A percentile compares a stretch with the other conserved stretches of the same genome.
Evolutionary conservation across 2,113 vertebrate genomes (phyloP).

Genomic region (Crocuta crocuta): DNA sequence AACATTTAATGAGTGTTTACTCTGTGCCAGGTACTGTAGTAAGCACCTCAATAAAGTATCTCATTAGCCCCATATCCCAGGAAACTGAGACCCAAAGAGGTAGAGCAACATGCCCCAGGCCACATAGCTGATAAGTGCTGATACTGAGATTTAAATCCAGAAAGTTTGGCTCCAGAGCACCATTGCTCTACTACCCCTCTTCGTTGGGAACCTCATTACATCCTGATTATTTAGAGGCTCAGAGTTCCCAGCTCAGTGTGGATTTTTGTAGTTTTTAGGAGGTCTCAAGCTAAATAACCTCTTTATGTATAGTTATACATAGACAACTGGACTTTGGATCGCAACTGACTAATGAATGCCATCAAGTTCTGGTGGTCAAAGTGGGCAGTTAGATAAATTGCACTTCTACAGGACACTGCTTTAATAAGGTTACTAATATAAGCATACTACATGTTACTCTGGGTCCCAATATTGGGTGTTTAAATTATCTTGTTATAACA

Average conservation of each 20-base stretch:
- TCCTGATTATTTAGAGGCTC: conserved; percentile 6
- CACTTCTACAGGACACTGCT: not conserved
- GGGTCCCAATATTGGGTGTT: not conserved
- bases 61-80: not conserved
- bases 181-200: not conserved
- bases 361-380: not conserved
- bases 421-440: not conserved
- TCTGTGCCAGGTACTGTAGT: not conserved
- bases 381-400: not conserved
- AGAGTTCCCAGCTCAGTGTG: conserved; percentile 6
- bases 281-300: not conserved
- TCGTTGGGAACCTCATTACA: not conserved
- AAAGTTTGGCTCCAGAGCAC: not conserved
- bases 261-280: conserved; percentile 13
- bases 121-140: not conserved
- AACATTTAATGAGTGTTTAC: not conserved
- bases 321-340: not conserved
- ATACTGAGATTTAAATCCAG: conserved; percentile 4
- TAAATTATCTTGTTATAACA: not conserved
- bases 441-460: not conserved
- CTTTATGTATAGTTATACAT: not conserved
- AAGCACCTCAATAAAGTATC: conserved; percentile 1
- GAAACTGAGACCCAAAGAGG: not conserved
- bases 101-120: not conserved
- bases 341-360: not conserved